Evolutionary conservation across 2,113 vertebrate genomes (phyloP).

Genomic region (Mustela nigripes): DNA sequence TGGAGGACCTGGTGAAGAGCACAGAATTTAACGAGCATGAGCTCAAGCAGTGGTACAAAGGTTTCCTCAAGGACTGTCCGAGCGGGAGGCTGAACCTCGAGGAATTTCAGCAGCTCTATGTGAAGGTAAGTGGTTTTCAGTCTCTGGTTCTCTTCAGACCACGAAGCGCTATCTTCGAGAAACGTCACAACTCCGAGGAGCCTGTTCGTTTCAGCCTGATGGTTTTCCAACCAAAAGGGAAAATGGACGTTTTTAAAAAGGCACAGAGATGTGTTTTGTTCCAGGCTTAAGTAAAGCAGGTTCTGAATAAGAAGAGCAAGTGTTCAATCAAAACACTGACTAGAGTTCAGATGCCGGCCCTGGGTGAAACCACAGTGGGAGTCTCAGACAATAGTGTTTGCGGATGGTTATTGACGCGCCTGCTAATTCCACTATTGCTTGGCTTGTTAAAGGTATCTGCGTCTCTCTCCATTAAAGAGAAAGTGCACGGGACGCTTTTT

Average conservation of each 20-base stretch:
- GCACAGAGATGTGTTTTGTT: background rate
- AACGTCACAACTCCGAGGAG: background rate
- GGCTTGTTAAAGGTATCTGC: background rate
- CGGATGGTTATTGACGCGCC: background rate
- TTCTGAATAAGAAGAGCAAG: constrained; percentile 30
- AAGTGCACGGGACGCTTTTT: background rate
- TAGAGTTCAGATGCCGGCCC: background rate
- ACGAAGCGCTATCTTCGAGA: background rate
- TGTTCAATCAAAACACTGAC: background rate
- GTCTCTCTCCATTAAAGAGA: background rate
- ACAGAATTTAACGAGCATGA: constrained; percentile 97
- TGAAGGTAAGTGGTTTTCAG: constrained; percentile 91
- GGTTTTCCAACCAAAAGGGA: background rate
- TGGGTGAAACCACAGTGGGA: background rate
- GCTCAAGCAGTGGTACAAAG: constrained; percentile 98
- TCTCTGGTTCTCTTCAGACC: background rate
- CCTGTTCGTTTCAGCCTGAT: background rate
- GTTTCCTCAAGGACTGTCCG: constrained; percentile 93
- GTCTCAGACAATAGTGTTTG: background rate
- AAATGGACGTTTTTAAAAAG: background rate
- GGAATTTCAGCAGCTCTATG: constrained; percentile 97
- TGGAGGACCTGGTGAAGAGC: constrained; percentile 99
- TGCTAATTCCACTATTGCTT: background rate
- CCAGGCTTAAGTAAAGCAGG: background rate
- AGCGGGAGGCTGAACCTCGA: constrained; percentile 92